A percentile compares a stretch with the other conserved stretches of the same genome.
phyloP scores from a whole-genome alignment of 1,140 invertebrate species.

The Aporrectodea caliginosa region DNA sequence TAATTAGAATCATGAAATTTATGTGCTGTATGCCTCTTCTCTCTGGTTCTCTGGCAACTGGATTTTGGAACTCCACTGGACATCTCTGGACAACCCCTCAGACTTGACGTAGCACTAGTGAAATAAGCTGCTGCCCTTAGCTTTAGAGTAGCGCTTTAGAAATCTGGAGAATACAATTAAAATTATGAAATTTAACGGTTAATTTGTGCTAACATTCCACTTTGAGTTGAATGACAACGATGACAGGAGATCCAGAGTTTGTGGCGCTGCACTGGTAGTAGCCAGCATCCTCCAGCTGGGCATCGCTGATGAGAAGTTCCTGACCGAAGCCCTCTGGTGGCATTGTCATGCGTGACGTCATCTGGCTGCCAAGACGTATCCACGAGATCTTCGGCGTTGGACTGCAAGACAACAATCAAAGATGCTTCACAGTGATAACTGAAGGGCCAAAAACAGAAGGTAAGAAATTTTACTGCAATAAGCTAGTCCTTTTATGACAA shows the following conservation, averaged over 20 bases:
- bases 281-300: constrained; percentile 40
- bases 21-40: neutral
- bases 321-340: neutral
- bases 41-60: neutral
- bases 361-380: neutral
- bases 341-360: neutral
- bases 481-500: too few species aligned
- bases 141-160: too few species aligned
- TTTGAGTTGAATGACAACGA: neutral
- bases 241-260: neutral
- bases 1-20: neutral
- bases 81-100: neutral
- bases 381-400: constrained; percentile 7
- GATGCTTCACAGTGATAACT: too few species aligned
- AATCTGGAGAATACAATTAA: neutral
- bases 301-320: constrained; percentile 54
- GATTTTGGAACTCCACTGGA: neutral
- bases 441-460: too few species aligned
- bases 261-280: constrained; percentile 18
- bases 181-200: neutral
- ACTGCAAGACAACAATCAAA: constrained; percentile 10
- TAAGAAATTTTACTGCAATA: too few species aligned
- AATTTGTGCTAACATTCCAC: constrained; percentile 3
- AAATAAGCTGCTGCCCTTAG: too few species aligned
- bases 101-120: neutral